Evolutionary conservation across 2,113 vertebrate genomes (phyloP).

Genomic region (Petaurus breviceps): DNA sequence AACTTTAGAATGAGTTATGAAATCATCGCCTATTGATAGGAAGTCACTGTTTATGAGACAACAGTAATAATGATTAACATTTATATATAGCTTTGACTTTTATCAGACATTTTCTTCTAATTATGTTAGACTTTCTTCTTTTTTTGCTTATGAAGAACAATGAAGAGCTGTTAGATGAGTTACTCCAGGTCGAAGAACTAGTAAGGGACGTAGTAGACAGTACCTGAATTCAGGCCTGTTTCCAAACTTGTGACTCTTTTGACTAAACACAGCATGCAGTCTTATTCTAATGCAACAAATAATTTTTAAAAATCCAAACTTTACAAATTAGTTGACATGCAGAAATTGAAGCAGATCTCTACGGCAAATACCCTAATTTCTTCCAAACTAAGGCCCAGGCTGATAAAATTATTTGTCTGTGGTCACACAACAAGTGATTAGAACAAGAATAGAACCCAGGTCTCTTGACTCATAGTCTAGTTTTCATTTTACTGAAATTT

Average conservation of each 20-base stretch:
- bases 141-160: background rate
- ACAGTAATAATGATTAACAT: background rate
- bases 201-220: background rate
- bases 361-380: background rate
- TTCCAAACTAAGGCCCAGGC: background rate
- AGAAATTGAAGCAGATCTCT: background rate
- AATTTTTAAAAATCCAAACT: background rate
- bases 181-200: background rate
- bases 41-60: background rate
- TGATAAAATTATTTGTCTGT: background rate
- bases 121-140: background rate
- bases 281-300: background rate
- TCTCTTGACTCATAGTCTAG: background rate
- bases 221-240: background rate
- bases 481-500: background rate
- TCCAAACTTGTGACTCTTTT: background rate
- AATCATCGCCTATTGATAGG: background rate
- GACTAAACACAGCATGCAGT: background rate
- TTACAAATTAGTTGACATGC: background rate
- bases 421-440: background rate
- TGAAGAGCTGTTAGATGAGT: background rate
- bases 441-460: background rate
- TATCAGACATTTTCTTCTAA: background rate
- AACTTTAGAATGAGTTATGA: background rate
- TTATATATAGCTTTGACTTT: background rate